Percentiles rank a stretch among this genome's conserved stretches.
Conservation (phyloP, 2,113 vertebrate genomes). For the Butorides virescens region DNA sequence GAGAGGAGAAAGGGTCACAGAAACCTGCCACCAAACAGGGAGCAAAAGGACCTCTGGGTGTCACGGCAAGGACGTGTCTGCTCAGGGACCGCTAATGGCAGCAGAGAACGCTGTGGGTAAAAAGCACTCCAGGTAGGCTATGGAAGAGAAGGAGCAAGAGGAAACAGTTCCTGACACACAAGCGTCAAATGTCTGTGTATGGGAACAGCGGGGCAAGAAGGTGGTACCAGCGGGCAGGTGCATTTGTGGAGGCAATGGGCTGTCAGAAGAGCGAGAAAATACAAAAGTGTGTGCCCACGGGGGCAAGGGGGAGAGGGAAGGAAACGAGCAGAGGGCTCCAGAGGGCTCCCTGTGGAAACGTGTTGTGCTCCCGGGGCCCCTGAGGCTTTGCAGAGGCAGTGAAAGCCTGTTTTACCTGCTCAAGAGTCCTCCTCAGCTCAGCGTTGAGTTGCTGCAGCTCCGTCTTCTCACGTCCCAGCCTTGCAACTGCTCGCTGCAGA, state of each 20-base stretch:
- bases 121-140: too few species aligned
- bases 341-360: accelerated
- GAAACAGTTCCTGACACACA: background rate
- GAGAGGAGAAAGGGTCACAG: background rate
- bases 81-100: too few species aligned
- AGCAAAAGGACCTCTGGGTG: background rate
- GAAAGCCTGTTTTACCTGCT: constrained; percentile 47
- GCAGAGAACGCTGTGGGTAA: too few species aligned
- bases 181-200: background rate
- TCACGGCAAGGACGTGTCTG: background rate
- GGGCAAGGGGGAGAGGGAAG: background rate
- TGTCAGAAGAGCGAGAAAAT: background rate
- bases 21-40: background rate
- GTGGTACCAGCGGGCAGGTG: background rate
- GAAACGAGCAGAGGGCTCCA: background rate
- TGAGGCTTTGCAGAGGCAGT: background rate
- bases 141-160: background rate
- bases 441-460: constrained; percentile 55
- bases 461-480: constrained; percentile 66
- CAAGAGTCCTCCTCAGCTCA: constrained; percentile 66
- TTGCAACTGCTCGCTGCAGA: constrained; percentile 58
- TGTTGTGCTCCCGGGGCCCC: background rate
- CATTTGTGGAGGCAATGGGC: background rate
- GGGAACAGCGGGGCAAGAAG: background rate
- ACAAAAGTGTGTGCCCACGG: background rate